Evolutionary conservation across 2,888 invertebrate genomes (phyloP).

Genomic region (Melieria crassipennis): DNA sequence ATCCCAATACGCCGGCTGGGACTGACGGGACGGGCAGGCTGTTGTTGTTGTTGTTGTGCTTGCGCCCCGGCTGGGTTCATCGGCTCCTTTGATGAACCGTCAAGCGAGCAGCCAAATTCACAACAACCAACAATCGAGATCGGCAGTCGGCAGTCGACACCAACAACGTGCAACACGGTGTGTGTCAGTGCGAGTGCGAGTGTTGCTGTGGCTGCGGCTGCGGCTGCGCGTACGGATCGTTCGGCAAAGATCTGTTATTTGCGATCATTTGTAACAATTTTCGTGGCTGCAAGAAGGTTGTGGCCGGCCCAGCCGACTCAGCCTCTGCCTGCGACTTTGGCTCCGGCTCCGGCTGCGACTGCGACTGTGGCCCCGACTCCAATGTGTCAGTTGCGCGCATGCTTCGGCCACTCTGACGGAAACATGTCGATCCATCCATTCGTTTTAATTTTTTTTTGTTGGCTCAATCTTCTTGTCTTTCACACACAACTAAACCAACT

Average conservation of each 20-base stretch:
- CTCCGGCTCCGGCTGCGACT: background rate
- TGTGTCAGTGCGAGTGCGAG: background rate
- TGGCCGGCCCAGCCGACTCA: conserved; percentile 10
- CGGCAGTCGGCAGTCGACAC: conserved; percentile 5
- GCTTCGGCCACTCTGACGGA: conserved; percentile 42
- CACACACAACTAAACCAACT: background rate
- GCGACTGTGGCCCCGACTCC: too few relatives aligned
- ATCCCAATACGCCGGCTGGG: background rate
- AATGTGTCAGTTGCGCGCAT: too few relatives aligned
- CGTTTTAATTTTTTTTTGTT: conserved; percentile 30
- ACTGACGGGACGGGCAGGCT: conserved; percentile 1
- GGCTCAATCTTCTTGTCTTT: conserved; percentile 47
- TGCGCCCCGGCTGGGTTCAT: conserved; percentile 10
- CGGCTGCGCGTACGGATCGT: conserved; percentile 35
- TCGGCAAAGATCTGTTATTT: conserved; percentile 65
- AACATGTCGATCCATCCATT: conserved; percentile 42
- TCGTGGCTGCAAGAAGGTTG: conserved; percentile 41
- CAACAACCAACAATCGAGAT: conserved; percentile 4
- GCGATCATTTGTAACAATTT: conserved; percentile 67
- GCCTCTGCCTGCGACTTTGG: background rate
- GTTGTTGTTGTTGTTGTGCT: conserved; percentile 25
- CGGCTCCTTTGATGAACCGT: conserved; percentile 59
- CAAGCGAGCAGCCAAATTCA: conserved; percentile 36
- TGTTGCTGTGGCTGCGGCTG: background rate
- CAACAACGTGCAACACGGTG: conserved; percentile 14